phyloP scores from a whole-genome alignment of 2,113 vertebrate genomes.

The Raja brachyura region DNA sequence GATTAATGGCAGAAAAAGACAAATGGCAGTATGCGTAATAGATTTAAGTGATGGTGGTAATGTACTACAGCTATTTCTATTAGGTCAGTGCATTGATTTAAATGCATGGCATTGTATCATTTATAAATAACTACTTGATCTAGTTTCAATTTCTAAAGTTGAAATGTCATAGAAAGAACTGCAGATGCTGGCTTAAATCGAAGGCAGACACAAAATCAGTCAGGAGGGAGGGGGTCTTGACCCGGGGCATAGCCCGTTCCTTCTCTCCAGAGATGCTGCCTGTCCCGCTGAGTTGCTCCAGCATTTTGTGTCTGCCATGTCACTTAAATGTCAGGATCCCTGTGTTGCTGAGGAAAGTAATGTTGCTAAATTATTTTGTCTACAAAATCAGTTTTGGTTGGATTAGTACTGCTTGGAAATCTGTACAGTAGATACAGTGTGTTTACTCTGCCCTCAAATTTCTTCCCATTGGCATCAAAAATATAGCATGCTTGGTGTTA shows the following conservation, averaged over 20 bases:
- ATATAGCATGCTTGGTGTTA: too few species aligned
- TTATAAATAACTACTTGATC: neutral
- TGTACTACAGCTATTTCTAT: conserved; percentile 23
- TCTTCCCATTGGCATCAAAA: too few species aligned
- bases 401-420: too few species aligned
- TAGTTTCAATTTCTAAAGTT: neutral
- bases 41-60: neutral
- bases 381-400: neutral
- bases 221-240: too few species aligned
- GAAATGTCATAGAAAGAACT: neutral
- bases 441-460: neutral
- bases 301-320: too few species aligned
- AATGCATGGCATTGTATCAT: neutral
- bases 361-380: neutral
- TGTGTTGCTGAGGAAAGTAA: neutral
- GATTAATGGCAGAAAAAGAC: conserved; percentile 7
- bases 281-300: too few species aligned
- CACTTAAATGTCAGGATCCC: neutral
- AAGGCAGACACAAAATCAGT: too few species aligned
- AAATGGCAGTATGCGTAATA: neutral
- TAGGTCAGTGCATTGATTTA: conserved; percentile 2
- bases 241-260: too few species aligned
- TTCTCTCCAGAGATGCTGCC: too few species aligned
- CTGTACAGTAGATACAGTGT: too few species aligned
- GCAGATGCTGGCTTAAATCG: too few species aligned